These are phyloP conservation scores for Autographa gamma DNA, from an alignment of 2,888 invertebrate genomes.

Conservation along the genomic window DNA sequence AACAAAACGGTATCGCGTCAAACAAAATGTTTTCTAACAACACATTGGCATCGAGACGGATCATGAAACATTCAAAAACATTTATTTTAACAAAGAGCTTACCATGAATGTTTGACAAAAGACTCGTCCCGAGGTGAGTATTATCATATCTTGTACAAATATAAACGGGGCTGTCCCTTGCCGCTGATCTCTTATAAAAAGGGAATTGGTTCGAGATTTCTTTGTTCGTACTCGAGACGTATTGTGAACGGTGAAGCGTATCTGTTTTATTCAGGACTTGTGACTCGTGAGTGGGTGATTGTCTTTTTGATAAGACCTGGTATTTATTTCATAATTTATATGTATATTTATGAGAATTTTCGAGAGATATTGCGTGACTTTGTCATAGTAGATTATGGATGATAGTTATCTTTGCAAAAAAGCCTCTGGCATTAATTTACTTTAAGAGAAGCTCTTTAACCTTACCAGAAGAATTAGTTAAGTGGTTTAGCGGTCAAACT, in stretches of 20 bases:
- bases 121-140: constrained; percentile 29
- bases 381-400: neutral
- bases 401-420: neutral
- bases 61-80: constrained; percentile 20
- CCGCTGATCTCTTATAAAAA: constrained; percentile 28
- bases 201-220: constrained; percentile 38
- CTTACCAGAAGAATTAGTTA: too few species aligned
- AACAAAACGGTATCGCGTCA: neutral
- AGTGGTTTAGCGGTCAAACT: too few species aligned
- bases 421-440: too few species aligned
- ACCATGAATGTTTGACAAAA: constrained; percentile 37
- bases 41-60: constrained; percentile 8
- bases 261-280: neutral
- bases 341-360: too few species aligned
- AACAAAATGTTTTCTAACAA: constrained; percentile 7
- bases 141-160: constrained; percentile 55
- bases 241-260: neutral
- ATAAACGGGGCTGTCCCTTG: constrained; percentile 44
- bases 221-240: constrained; percentile 14
- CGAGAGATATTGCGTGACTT: too few species aligned
- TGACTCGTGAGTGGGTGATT: neutral
- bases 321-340: neutral
- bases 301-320: neutral
- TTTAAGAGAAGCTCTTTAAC: too few species aligned
- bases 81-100: constrained; percentile 38